phyloP scores from a whole-genome alignment of 1,140 invertebrate genomes.

The Atopsyche davidsoni region DNA sequence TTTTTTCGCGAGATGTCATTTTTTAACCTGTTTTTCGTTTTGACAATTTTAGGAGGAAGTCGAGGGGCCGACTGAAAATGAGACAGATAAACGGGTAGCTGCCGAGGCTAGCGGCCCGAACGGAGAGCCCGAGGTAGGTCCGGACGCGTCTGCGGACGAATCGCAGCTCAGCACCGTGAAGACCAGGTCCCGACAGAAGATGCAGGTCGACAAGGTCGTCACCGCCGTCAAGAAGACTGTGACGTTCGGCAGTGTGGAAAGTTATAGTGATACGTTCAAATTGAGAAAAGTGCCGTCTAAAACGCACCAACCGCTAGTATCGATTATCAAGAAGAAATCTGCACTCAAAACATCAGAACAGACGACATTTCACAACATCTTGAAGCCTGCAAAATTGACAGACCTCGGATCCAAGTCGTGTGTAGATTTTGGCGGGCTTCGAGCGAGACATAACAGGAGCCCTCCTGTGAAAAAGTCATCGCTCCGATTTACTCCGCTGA shows the following conservation, averaged over 20 bases:
- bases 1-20: no score
- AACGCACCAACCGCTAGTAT: conserved; percentile 44
- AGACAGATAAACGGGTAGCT: conserved; percentile 35
- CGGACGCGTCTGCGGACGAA: background rate
- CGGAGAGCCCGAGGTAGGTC: conserved; percentile 1
- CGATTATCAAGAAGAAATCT: conserved; percentile 49
- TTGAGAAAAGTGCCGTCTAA: conserved; percentile 43
- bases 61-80: conserved; percentile 44
- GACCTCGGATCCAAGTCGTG: conserved; percentile 44
- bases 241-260: conserved; percentile 48
- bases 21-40: no score
- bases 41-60: conserved; percentile 42
- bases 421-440: conserved; percentile 19
- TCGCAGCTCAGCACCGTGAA: conserved; percentile 34
- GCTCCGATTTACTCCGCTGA: conserved; percentile 44
- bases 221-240: conserved; percentile 47
- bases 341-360: conserved; percentile 44
- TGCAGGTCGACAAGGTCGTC: conserved; percentile 40
- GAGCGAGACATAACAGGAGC: conserved; percentile 22
- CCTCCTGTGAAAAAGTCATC: conserved; percentile 27
- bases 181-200: conserved; percentile 48
- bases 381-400: conserved; percentile 47
- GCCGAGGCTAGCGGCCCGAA: conserved; percentile 34
- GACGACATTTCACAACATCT: conserved; percentile 44
- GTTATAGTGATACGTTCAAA: conserved; percentile 45